Evolutionary conservation across 2,797 vertebrate species (phyloP).

Genomic region (Melopsittacus undulatus): DNA sequence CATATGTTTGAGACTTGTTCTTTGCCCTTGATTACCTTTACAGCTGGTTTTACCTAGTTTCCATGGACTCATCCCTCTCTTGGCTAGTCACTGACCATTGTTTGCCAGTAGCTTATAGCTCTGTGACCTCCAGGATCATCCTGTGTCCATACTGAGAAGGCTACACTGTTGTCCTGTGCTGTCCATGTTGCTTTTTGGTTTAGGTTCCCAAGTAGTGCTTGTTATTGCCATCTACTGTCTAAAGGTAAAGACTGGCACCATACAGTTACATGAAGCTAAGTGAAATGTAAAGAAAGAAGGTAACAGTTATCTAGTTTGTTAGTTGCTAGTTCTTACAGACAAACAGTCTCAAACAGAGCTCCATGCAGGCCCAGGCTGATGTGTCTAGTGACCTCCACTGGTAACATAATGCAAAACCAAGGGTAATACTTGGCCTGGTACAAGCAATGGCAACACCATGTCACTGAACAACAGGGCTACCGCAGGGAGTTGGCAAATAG

Average conservation of each 20-base stretch:
- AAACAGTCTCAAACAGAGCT: not conserved
- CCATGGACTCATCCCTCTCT: not conserved
- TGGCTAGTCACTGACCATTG: not conserved
- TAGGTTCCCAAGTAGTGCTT: not conserved
- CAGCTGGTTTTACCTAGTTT: not conserved
- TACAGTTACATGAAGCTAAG: not conserved
- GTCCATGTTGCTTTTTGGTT: not conserved
- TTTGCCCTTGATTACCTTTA: not conserved
- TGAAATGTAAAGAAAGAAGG: not conserved
- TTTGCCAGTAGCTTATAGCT: not conserved
- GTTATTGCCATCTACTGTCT: not conserved
- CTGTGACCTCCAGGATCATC: not conserved
- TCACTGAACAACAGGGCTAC: not conserved
- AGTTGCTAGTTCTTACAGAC: not conserved
- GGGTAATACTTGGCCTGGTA: too few species aligned
- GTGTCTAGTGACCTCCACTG: rapidly evolving
- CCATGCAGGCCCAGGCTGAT: not conserved
- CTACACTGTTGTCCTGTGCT: not conserved
- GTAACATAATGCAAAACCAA: not conserved
- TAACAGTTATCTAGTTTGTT: not conserved
- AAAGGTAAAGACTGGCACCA: not conserved
- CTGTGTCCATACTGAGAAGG: not conserved
- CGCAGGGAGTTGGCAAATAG: not conserved
- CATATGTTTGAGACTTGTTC: not conserved
- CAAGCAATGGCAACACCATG: not conserved